These are phyloP conservation scores for Drosophila tanythrix DNA, from an alignment of 2,888 invertebrate genomes.

Conservation along the genomic window DNA sequence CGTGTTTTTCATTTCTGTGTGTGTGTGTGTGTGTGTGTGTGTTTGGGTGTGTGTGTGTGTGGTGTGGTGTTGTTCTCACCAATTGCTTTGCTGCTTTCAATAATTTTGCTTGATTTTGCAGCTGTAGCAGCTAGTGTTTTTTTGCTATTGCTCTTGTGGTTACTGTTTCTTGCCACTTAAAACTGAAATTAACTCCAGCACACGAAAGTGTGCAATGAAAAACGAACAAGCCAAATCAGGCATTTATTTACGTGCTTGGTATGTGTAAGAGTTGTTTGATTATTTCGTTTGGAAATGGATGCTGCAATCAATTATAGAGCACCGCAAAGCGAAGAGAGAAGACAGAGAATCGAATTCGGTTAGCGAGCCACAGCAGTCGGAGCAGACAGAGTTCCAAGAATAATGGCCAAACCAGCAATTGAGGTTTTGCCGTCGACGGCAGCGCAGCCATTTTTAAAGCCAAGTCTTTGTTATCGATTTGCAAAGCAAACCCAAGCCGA, in stretches of 20 bases:
- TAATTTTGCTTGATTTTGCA: constrained; percentile 58
- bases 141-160: constrained; percentile 22
- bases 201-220: constrained; percentile 63
- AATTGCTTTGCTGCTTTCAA: constrained; percentile 55
- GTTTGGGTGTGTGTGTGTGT: not conserved
- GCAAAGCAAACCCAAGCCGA: constrained; percentile 22
- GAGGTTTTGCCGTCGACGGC: constrained; percentile 41
- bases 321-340: constrained; percentile 40
- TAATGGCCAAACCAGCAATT: constrained; percentile 56
- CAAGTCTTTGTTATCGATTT: constrained; percentile 68
- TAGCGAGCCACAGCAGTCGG: constrained; percentile 27
- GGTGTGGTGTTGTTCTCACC: constrained; percentile 14
- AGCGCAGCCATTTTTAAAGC: constrained; percentile 58
- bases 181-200: constrained; percentile 73
- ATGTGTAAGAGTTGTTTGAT: constrained; percentile 57
- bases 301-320: constrained; percentile 74
- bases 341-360: constrained; percentile 48
- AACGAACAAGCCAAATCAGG: constrained; percentile 43
- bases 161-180: constrained; percentile 56
- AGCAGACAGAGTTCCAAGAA: constrained; percentile 41
- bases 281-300: constrained; percentile 77
- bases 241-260: constrained; percentile 15
- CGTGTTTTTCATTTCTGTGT: constrained; percentile 51
- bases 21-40: not conserved
- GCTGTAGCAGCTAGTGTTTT: constrained; percentile 37